Evolutionary conservation across 2,113 vertebrate species (phyloP).

Genomic region (Spheniscus mendiculus): DNA sequence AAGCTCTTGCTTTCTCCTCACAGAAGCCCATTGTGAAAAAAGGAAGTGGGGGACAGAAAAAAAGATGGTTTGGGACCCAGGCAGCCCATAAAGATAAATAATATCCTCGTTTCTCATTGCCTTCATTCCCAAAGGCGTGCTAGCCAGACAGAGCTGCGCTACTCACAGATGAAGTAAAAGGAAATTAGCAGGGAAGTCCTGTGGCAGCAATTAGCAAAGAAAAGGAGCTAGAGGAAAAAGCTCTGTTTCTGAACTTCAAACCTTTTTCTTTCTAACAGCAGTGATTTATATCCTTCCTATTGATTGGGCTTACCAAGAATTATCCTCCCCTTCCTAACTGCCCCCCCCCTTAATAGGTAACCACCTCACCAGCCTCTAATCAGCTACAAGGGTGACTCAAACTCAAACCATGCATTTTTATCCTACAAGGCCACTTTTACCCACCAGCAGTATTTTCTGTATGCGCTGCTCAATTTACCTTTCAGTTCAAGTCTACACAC

Average conservation of each 20-base stretch:
- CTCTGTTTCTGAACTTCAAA: not conserved
- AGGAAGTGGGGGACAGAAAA: not conserved
- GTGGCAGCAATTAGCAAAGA: not conserved
- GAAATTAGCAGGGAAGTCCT: not conserved
- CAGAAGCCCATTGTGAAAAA: not conserved
- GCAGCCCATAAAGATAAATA: not conserved
- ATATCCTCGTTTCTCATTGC: not conserved
- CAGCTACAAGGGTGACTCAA: not conserved
- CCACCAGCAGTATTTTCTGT: not conserved
- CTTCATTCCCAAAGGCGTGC: not conserved
- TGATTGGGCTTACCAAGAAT: not conserved
- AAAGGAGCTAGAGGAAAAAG: not conserved
- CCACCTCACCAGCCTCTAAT: not conserved
- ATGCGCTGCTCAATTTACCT: not conserved
- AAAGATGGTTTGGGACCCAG: not conserved
- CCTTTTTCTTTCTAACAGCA: not conserved
- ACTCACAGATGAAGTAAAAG: not conserved
- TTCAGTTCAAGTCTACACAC: not conserved
- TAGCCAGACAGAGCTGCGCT: not conserved
- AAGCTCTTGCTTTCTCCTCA: not conserved
- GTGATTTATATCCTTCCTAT: not conserved
- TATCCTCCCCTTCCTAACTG: not conserved
- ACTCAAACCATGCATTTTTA: not conserved
- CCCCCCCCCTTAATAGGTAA: not conserved
- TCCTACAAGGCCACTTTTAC: not conserved